Percentiles rank a stretch among this genome's conserved stretches.
Conservation (phyloP, 1,140 invertebrate genomes). For the Himalopsyche phryganea region DNA sequence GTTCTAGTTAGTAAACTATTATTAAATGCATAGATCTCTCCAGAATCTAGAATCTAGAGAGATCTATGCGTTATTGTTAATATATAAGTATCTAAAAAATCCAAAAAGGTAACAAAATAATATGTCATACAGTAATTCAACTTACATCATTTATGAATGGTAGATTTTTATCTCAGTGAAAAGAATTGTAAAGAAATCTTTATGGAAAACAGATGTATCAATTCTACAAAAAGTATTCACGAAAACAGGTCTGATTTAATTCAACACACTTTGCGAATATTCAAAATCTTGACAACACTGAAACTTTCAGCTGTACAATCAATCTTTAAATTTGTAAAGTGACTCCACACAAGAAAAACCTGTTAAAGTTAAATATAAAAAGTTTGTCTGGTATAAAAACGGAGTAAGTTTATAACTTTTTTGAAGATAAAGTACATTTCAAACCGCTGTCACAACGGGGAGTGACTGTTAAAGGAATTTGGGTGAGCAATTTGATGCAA, state of each 20-base stretch:
- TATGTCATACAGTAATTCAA: too few relatives aligned
- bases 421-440: slow-evolving; percentile 27
- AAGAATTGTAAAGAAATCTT: neutral
- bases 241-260: neutral
- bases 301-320: slow-evolving; percentile 12
- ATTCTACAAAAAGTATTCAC: too few relatives aligned
- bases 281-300: slow-evolving; percentile 2
- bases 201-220: too few relatives aligned
- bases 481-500: too few relatives aligned
- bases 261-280: neutral
- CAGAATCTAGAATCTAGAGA: too few relatives aligned
- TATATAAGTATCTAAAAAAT: too few relatives aligned
- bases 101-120: too few relatives aligned
- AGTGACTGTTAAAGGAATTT: neutral
- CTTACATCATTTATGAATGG: too few relatives aligned
- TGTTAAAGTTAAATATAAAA: slow-evolving; percentile 32
- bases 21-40: too few relatives aligned
- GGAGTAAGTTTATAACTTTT: slow-evolving; percentile 18
- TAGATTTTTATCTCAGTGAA: neutral
- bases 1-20: too few relatives aligned
- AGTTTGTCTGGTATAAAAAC: slow-evolving; percentile 16
- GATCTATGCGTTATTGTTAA: too few relatives aligned
- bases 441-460: slow-evolving; percentile 25
- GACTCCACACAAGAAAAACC: slow-evolving; percentile 22
- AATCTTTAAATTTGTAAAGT: slow-evolving; percentile 25